phyloP scores from a whole-genome alignment of 2,113 vertebrate species.

The Balaenoptera acutorostrata region DNA sequence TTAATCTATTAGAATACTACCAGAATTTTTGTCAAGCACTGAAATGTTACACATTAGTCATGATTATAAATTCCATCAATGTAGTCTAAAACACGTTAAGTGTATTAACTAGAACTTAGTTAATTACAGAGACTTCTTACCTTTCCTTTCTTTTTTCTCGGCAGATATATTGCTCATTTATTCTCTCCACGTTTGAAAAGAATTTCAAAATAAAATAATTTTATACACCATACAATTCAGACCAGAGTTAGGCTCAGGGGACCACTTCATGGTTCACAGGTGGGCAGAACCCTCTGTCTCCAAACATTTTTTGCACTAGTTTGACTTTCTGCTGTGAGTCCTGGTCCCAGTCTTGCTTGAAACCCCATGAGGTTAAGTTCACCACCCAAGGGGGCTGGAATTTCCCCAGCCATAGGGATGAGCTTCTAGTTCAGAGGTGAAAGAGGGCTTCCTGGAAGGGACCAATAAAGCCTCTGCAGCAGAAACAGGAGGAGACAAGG shows the following conservation, averaged over 20 bases:
- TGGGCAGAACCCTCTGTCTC: not conserved
- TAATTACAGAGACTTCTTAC: not conserved
- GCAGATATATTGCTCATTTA: not conserved
- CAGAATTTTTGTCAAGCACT: not conserved
- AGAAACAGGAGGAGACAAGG: no score
- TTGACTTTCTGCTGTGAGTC: not conserved
- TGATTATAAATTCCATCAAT: not conserved
- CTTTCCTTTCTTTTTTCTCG: no score
- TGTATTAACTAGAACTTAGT: not conserved
- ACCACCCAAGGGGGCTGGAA: not conserved
- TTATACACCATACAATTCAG: not conserved
- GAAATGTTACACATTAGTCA: not conserved
- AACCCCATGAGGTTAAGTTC: not conserved
- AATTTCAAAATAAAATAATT: not conserved
- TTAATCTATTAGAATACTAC: not conserved
- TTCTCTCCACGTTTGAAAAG: not conserved
- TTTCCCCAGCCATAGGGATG: not conserved
- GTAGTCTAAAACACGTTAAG: not conserved
- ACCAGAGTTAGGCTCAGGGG: not conserved
- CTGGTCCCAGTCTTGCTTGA: no score
- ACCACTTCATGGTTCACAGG: not conserved
- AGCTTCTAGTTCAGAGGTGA: not conserved
- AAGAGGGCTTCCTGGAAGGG: not conserved
- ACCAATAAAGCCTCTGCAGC: not conserved
- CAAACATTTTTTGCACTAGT: not conserved